phyloP scores from a whole-genome alignment of 2,113 vertebrate species.

The Muntiacus reevesi region DNA sequence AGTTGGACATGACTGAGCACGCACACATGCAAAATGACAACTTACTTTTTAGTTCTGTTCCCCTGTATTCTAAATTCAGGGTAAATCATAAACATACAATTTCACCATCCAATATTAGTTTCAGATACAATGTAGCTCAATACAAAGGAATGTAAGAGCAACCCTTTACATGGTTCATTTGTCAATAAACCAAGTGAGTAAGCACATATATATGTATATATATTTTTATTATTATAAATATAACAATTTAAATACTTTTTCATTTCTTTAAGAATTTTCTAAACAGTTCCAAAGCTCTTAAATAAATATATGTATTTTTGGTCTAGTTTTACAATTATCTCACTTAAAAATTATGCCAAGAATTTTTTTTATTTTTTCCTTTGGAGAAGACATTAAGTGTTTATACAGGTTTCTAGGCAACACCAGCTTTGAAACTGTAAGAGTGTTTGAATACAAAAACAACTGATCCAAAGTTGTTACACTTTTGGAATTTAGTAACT shows the following conservation, averaged over 20 bases:
- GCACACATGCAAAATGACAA: not conserved
- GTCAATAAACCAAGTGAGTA: not conserved
- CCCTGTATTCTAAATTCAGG: conserved; percentile 13
- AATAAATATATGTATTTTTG: not conserved
- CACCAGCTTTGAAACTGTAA: conserved; percentile 32
- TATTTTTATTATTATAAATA: not conserved
- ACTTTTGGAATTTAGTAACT: conserved; percentile 61
- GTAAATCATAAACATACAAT: not conserved
- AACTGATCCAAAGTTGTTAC: conserved; percentile 49
- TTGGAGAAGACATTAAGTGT: conserved; percentile 17
- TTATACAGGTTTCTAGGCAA: conserved; percentile 64
- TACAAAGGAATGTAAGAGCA: not conserved
- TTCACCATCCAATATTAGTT: not conserved
- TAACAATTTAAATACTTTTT: not conserved
- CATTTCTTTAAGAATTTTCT: not conserved
- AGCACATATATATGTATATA: not conserved
- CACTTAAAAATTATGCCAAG: conserved; percentile 24
- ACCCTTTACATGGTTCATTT: not conserved
- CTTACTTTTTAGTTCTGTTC: not conserved
- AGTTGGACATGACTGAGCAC: not conserved
- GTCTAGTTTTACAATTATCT: conserved; percentile 30
- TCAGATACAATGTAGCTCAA: not conserved
- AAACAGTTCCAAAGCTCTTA: not conserved
- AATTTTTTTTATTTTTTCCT: conserved; percentile 19
- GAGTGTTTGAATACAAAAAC: conserved; percentile 33